A percentile compares a stretch with the other conserved stretches of the same genome.
Evolutionary conservation across 2,797 vertebrate species (phyloP).

Genomic region (Sebastes hubbsi): DNA sequence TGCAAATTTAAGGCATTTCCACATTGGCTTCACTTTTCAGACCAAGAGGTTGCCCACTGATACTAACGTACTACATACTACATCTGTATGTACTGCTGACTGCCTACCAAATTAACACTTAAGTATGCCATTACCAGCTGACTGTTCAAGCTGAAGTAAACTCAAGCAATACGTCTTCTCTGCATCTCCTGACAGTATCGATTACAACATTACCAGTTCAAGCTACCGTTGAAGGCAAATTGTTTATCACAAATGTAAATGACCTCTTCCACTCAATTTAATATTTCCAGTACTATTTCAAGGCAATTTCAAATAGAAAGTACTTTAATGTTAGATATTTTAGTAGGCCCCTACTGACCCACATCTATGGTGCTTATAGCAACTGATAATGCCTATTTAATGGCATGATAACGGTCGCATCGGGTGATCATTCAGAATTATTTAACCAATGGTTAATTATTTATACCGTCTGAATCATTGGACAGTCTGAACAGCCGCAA

Average conservation of each 20-base stretch:
- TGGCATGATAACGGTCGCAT: too few species aligned
- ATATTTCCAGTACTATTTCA: neutral
- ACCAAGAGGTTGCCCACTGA: too few species aligned
- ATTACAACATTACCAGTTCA: neutral
- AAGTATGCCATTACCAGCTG: neutral
- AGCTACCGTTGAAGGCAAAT: neutral
- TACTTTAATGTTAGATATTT: neutral
- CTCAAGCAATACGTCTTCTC: neutral
- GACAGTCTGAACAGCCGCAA: neutral
- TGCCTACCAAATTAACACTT: neutral
- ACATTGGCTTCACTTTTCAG: too few species aligned
- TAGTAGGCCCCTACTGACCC: too few species aligned
- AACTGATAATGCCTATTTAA: too few species aligned
- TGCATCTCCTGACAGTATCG: neutral
- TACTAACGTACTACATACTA: neutral
- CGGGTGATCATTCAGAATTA: neutral
- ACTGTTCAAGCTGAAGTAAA: neutral
- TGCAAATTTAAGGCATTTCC: too few species aligned
- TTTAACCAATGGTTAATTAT: neutral
- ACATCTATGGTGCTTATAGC: too few species aligned
- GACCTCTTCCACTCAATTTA: neutral
- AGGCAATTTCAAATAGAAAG: neutral
- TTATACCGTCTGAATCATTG: neutral
- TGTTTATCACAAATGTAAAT: neutral
- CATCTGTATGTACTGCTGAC: neutral